Conservation (phyloP, 2,797 vertebrate species). For the Iguana delicatissima region DNA sequence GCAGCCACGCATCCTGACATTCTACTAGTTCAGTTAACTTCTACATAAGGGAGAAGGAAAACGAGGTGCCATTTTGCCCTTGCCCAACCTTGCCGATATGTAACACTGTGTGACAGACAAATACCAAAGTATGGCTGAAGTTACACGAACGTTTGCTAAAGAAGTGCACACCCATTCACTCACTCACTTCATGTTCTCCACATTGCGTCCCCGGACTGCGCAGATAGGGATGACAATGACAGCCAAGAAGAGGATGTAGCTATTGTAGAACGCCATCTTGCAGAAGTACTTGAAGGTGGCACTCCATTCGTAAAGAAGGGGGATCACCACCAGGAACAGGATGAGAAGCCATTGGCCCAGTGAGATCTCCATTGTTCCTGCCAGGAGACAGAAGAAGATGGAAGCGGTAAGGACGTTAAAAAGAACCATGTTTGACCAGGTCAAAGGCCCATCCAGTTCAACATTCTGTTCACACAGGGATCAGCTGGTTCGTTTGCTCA, state of each 20-base stretch:
- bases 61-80: no score
- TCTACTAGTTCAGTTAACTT: background rate
- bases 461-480: no score
- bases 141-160: background rate
- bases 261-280: slow-evolving; percentile 80
- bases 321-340: slow-evolving; percentile 73
- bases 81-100: background rate
- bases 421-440: background rate
- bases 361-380: slow-evolving; percentile 66
- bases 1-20: no score
- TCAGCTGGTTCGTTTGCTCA: no score
- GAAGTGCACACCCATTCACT: background rate
- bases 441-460: no score
- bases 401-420: background rate
- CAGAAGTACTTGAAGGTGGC: slow-evolving; percentile 80
- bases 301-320: slow-evolving; percentile 75
- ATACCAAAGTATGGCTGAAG: background rate
- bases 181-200: slow-evolving; percentile 82
- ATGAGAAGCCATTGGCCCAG: slow-evolving; percentile 70
- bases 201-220: slow-evolving; percentile 77
- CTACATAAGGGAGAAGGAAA: no score
- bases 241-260: slow-evolving; percentile 81
- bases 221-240: slow-evolving; percentile 79
- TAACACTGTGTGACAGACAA: background rate
- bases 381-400: background rate